Evolutionary conservation across 2,113 vertebrate species (phyloP).

Genomic region (Stegostoma tigrinum): DNA sequence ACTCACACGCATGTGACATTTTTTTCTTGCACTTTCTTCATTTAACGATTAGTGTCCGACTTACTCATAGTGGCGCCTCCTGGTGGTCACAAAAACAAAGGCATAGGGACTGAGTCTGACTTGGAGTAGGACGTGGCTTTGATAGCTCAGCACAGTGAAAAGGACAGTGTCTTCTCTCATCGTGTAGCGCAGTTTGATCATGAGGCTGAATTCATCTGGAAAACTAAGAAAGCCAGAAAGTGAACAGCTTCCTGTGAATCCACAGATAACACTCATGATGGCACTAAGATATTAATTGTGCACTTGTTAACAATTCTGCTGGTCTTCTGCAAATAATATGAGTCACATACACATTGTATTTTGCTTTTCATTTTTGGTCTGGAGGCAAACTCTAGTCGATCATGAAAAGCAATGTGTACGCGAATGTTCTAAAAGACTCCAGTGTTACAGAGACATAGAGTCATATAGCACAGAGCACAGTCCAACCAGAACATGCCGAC

Average conservation of each 20-base stretch:
- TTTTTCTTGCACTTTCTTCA: background rate
- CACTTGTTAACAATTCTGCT: background rate
- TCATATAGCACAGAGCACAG: too few relatives aligned
- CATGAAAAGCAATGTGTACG: background rate
- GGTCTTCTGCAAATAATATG: background rate
- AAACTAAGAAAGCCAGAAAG: constrained; percentile 56
- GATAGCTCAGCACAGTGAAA: constrained; percentile 63
- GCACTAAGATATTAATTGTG: background rate
- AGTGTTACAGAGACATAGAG: background rate
- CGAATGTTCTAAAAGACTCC: background rate
- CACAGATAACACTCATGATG: background rate
- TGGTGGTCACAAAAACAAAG: constrained; percentile 64
- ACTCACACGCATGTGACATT: background rate
- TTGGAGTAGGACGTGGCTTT: constrained; percentile 64
- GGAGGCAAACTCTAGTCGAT: background rate
- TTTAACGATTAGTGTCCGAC: constrained; percentile 38
- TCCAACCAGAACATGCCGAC: too few relatives aligned
- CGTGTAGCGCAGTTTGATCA: constrained; percentile 62
- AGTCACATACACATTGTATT: background rate
- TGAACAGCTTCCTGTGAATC: background rate
- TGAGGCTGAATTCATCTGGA: constrained; percentile 69
- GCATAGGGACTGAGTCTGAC: constrained; percentile 58
- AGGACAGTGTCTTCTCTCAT: constrained; percentile 66
- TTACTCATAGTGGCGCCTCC: constrained; percentile 78
- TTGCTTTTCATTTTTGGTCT: background rate